Evolutionary conservation across 2,888 invertebrate species (phyloP).

Genomic region (Lochmaea capreae): DNA sequence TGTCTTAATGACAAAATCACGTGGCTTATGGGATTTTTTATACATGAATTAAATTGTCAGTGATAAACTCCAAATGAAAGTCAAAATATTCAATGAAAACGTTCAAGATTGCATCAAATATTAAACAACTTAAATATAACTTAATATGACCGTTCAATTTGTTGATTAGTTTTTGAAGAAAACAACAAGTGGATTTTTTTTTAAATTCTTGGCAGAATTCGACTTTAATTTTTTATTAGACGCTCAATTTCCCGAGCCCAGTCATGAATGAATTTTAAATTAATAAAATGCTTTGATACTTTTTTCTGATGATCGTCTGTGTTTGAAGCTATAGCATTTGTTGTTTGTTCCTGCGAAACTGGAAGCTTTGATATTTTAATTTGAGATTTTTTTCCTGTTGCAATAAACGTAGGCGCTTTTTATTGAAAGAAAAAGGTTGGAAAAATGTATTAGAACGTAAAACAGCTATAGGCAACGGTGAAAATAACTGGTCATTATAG

Average conservation of each 20-base stretch:
- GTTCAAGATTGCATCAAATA: no score
- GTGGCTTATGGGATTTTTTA: no score
- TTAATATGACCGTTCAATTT: no score
- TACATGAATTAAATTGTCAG: no score
- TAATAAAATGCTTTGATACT: conserved; percentile 31
- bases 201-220: neutral
- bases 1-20: no score
- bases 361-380: conserved; percentile 16
- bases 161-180: neutral
- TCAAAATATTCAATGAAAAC: no score
- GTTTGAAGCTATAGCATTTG: conserved; percentile 6
- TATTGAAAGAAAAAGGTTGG: neutral
- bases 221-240: conserved; percentile 11
- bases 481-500: neutral
- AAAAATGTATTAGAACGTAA: neutral
- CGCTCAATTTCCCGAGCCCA: conserved; percentile 6
- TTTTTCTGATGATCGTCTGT: conserved; percentile 10
- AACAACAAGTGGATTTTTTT: neutral
- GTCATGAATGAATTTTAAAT: conserved; percentile 32
- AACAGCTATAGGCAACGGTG: neutral
- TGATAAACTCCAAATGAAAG: no score
- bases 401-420: neutral
- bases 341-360: neutral
- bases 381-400: conserved; percentile 7
- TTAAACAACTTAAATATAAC: no score